Base-by-base conservation (phyloP, 2,113 vertebrate species). In the Muscicapa adusta region DNA sequence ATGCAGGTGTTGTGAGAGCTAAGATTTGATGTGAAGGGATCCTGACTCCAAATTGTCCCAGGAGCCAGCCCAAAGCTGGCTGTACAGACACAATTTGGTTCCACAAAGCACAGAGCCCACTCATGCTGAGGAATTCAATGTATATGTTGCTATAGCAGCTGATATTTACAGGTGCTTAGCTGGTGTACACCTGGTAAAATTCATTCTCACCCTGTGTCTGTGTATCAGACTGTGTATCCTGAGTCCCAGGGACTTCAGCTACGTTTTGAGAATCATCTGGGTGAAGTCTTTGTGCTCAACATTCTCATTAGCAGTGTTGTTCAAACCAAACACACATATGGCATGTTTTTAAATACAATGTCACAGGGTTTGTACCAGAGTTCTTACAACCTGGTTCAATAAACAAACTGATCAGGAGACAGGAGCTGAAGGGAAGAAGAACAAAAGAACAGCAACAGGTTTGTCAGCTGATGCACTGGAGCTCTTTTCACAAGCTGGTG, bases 31-130 rank as follows among this genome's bases (percentile, higher is more conserved):
- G 25, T 2, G 2, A 61, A 48, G 38, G 42, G 47, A 18, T 71
- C 29, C 54, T 91, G 80, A 12, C 47, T 78, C 23, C 73, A 40
- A 12, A 15, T 0, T 29, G 34, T 26, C 26, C 18, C 67, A 10
- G 6, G 3, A 5, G 14, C 14, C 56, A 51, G 26, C 8, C 54
- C 56, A 28, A 1, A 10, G 1, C 5, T 38, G 50, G 12, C 5
- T 85, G 31, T 56, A 3, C 48, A 60, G 53, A 25, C 15, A 42
- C 20, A 50, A 6, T 14, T 10, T n/a, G 36, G 15, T 28, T 65
- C 20, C 24, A 9, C 36, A 29, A 18, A 74, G 48, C 65, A 51
- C 43, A 38, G 45, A 65, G n/a, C 10, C 51, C 33, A 63, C 70
- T 68, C 7, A 5, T 15, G n/a, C 77, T 47, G 50, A 65, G 54